phyloP scores from a whole-genome alignment of 2,888 invertebrate species.

The Lithophane leautieri region DNA sequence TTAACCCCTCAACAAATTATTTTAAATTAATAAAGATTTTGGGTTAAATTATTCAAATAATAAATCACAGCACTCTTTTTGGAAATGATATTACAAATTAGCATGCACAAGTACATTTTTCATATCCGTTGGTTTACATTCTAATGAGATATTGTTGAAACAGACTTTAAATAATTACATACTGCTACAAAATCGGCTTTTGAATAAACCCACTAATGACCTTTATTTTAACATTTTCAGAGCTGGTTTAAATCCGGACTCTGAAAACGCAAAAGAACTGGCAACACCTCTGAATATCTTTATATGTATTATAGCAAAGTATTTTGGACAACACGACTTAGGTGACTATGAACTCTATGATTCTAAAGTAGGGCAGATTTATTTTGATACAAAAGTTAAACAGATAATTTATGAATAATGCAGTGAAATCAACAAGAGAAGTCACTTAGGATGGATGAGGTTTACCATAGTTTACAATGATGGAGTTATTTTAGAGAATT shows the following conservation, averaged over 20 bases:
- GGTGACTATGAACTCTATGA: constrained; percentile 86
- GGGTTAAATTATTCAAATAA: too few relatives aligned
- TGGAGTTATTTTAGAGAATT: not conserved
- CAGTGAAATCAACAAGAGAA: not conserved
- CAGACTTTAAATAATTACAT: not conserved
- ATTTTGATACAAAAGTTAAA: constrained; percentile 53
- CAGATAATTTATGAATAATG: constrained; percentile 44
- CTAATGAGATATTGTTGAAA: not conserved
- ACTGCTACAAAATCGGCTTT: not conserved
- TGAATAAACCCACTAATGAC: not conserved
- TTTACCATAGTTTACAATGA: not conserved
- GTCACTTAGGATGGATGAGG: too few relatives aligned
- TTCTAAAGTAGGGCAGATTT: constrained; percentile 59
- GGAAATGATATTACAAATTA: not conserved
- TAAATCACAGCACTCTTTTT: not conserved
- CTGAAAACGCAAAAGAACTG: constrained; percentile 77
- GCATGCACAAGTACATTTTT: not conserved
- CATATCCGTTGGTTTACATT: too few relatives aligned
- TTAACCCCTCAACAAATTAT: too few relatives aligned
- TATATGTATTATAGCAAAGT: constrained; percentile 93
- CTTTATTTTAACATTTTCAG: constrained; percentile 68
- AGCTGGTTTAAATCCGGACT: constrained; percentile 80
- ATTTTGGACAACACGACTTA: constrained; percentile 94
- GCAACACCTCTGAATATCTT: constrained; percentile 92
- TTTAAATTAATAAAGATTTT: not conserved